Percentiles rank a stretch among this genome's conserved stretches.
These are phyloP conservation scores for Deilephila elpenor DNA, from an alignment of 2,888 invertebrate genomes.

Conservation along the genomic window DNA sequence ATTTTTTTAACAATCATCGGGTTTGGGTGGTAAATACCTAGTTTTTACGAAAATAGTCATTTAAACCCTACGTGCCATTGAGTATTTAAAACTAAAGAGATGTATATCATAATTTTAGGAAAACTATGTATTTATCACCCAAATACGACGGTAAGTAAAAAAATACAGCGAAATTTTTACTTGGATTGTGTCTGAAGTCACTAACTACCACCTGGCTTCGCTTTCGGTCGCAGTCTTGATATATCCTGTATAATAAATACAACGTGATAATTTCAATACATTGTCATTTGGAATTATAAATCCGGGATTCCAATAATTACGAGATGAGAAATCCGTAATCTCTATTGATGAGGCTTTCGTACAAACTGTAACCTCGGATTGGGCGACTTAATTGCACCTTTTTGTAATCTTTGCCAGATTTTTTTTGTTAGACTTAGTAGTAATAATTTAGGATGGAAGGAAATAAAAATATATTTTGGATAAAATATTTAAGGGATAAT, in stretches of 20 bases:
- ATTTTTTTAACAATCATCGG: too few relatives aligned
- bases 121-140: too few relatives aligned
- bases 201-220: too few relatives aligned
- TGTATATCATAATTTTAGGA: too few relatives aligned
- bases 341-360: conserved; percentile 3
- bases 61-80: too few relatives aligned
- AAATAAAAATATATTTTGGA: neutral
- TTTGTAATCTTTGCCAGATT: conserved; percentile 15
- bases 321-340: conserved; percentile 8
- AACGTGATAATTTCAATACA: neutral
- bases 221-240: too few relatives aligned
- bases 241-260: neutral
- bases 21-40: too few relatives aligned
- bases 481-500: neutral
- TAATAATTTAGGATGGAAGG: neutral
- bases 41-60: too few relatives aligned
- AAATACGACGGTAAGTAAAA: too few relatives aligned
- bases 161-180: too few relatives aligned
- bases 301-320: conserved; percentile 19
- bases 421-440: neutral
- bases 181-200: too few relatives aligned
- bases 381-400: conserved; percentile 20
- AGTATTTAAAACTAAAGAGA: too few relatives aligned
- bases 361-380: conserved; percentile 11
- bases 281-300: neutral